A percentile compares a stretch with the other conserved stretches of the same genome.
Conservation (phyloP, 1,140 invertebrate genomes). For the Drosophila nannoptera region DNA sequence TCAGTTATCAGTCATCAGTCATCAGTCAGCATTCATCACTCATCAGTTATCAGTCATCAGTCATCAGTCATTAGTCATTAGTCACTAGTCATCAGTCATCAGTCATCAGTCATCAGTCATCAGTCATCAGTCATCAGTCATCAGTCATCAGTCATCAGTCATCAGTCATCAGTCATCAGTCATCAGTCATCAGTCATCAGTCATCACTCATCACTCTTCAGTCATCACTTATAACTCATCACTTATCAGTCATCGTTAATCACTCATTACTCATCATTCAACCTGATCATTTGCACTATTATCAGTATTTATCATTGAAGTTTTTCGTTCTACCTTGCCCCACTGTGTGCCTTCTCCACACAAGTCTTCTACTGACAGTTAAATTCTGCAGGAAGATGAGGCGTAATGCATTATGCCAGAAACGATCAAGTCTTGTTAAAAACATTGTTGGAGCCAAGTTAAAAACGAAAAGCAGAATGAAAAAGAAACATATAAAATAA, state of each 20-base stretch:
- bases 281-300: background rate
- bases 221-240: background rate
- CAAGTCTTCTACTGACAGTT: conserved; percentile 22
- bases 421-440: conserved; percentile 59
- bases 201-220: background rate
- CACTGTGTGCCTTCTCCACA: conserved; percentile 21
- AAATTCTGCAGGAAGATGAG: conserved; percentile 14
- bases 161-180: background rate
- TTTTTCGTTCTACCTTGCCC: background rate
- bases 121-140: background rate
- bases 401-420: conserved; percentile 60
- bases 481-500: conserved; percentile 3
- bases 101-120: background rate
- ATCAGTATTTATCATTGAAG: background rate
- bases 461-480: background rate
- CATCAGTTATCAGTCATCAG: background rate
- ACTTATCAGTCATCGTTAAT: background rate
- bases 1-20: background rate
- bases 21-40: background rate
- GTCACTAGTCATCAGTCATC: background rate
- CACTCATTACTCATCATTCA: background rate
- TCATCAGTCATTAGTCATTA: background rate
- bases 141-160: background rate
- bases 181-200: background rate
- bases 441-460: conserved; percentile 28